Evolutionary conservation across 2,888 invertebrate species (phyloP).

Genomic region (Subacronicta megacephala): DNA sequence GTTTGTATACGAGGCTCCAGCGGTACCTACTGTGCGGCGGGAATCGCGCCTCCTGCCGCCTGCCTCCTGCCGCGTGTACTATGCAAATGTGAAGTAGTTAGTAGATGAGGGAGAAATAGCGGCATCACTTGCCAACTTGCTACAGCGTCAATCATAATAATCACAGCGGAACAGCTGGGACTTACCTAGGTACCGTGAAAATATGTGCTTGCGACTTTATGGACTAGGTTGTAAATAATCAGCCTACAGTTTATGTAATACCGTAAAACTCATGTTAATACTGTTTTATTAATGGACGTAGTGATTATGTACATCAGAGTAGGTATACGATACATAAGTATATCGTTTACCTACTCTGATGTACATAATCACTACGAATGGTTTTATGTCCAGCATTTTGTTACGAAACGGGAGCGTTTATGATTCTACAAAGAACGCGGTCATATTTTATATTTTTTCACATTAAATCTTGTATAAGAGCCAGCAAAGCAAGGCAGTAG

Average conservation of each 20-base stretch:
- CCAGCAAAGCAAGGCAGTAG: constrained; percentile 87
- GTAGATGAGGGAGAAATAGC: constrained; percentile 75
- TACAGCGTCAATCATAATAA: constrained; percentile 80
- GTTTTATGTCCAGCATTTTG: constrained; percentile 27
- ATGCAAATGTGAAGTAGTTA: constrained; percentile 84
- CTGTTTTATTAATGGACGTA: constrained; percentile 12
- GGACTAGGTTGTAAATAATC: constrained; percentile 35
- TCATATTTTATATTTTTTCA: constrained; percentile 80
- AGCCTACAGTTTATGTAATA: constrained; percentile 20
- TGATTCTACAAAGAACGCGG: constrained; percentile 65
- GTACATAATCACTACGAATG: constrained; percentile 17
- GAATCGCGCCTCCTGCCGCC: constrained; percentile 64
- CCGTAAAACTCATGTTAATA: constrained; percentile 14
- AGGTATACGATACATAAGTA: no score
- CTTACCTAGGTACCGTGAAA: constrained; percentile 55
- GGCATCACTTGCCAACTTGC: constrained; percentile 78
- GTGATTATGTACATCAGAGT: constrained; percentile 10
- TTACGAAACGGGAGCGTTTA: constrained; percentile 54
- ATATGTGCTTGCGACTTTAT: constrained; percentile 38
- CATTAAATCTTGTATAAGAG: constrained; percentile 76
- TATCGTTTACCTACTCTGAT: no score
- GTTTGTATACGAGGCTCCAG: constrained; percentile 64
- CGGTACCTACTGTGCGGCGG: constrained; percentile 32
- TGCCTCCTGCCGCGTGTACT: constrained; percentile 62
- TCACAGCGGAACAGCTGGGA: constrained; percentile 70